phyloP scores from a whole-genome alignment of 2,888 invertebrate genomes.

The Strigamia transsilvanica region DNA sequence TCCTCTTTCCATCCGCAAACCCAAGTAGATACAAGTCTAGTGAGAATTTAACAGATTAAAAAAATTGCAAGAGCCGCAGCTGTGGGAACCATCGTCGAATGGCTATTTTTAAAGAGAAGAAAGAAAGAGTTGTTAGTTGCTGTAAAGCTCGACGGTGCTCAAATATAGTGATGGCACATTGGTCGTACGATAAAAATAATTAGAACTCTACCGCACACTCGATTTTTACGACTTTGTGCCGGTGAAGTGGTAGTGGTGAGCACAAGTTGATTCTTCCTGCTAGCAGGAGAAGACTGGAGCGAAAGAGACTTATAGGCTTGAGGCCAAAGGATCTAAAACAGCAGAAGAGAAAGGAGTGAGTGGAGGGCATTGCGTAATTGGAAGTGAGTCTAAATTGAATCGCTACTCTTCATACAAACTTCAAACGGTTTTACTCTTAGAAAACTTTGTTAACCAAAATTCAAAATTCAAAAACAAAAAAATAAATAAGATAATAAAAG shows the following conservation, averaged over 20 bases:
- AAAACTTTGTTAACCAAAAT: constrained; percentile 22
- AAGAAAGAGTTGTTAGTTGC: constrained; percentile 36
- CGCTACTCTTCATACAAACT: constrained; percentile 24
- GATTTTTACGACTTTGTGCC: constrained; percentile 39
- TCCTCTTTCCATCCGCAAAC: constrained; percentile 14
- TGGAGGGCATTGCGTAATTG: constrained; percentile 30
- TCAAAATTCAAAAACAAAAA: not conserved
- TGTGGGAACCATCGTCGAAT: constrained; percentile 26
- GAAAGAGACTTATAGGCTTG: constrained; percentile 38
- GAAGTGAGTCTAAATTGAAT: constrained; percentile 44
- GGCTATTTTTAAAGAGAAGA: constrained; percentile 12
- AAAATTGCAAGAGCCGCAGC: constrained; percentile 22
- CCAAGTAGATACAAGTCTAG: constrained; percentile 16
- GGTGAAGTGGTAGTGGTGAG: constrained; percentile 16
- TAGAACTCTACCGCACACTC: constrained; percentile 44
- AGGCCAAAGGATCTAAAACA: constrained; percentile 36
- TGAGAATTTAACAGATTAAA: constrained; percentile 32
- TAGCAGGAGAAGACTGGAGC: not conserved
- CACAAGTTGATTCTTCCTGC: constrained; percentile 35
- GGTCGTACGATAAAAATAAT: constrained; percentile 38
- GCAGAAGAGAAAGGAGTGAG: constrained; percentile 36
- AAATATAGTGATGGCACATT: constrained; percentile 36
- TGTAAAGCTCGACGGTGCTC: constrained; percentile 38
- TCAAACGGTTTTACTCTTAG: not conserved
- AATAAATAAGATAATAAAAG: not conserved